A percentile compares a stretch with the other conserved stretches of the same genome.
phyloP scores from a whole-genome alignment of 2,797 vertebrate genomes.

The Limnodromus scolopaceus region DNA sequence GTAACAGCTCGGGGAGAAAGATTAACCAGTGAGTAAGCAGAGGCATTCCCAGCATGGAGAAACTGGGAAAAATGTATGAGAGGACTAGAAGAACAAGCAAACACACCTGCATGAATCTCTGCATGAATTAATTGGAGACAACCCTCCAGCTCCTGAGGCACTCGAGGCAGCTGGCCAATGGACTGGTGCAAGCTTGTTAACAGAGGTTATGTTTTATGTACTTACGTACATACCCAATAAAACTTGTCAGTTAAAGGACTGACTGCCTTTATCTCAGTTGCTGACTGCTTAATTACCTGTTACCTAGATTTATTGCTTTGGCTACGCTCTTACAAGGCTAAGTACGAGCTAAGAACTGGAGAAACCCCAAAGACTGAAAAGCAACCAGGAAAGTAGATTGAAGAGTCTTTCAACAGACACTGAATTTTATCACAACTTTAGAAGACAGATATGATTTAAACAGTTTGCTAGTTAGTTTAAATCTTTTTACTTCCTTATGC shows the following conservation, averaged over 20 bases:
- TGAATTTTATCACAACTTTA: neutral
- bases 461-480: neutral
- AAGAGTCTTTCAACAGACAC: neutral
- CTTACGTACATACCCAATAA: neutral
- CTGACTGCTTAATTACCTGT: neutral
- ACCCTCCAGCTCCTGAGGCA: too few species aligned
- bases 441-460: neutral
- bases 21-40: neutral
- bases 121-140: neutral
- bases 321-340: rapidly evolving
- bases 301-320: neutral
- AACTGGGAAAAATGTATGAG: neutral
- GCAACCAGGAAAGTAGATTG: rapidly evolving
- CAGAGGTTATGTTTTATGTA: neutral
- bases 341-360: neutral
- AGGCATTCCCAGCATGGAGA: neutral
- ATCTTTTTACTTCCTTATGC: neutral
- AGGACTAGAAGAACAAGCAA: neutral
- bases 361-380: neutral
- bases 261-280: neutral
- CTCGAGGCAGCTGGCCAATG: neutral
- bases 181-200: neutral
- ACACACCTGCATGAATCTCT: neutral
- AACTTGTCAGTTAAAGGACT: neutral
- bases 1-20: neutral